phyloP scores from a whole-genome alignment of 2,888 invertebrate species.

The Microctonus aethiopoides region DNA sequence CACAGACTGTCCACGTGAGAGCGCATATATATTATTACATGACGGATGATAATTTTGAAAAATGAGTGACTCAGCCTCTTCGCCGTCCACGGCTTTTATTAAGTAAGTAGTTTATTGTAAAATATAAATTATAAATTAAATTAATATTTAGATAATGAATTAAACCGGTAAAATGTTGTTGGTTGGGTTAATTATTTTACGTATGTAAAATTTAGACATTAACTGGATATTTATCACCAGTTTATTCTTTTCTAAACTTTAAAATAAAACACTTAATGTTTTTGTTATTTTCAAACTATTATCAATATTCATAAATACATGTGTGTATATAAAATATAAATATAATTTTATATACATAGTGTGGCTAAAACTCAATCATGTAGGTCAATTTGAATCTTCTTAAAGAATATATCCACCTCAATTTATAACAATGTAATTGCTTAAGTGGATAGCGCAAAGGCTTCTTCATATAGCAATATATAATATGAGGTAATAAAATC shows the following conservation, averaged over 20 bases:
- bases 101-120: slow-evolving; percentile 52
- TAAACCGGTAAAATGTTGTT: neutral
- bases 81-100: slow-evolving; percentile 55
- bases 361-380: neutral
- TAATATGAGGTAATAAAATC: slow-evolving; percentile 7
- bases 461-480: slow-evolving; percentile 42
- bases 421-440: slow-evolving; percentile 55
- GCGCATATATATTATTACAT: slow-evolving; percentile 48
- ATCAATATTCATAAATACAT: neutral
- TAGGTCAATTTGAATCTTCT: slow-evolving; percentile 42
- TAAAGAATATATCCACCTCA: slow-evolving; percentile 45
- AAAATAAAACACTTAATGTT: too few relatives aligned
- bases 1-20: slow-evolving; percentile 55
- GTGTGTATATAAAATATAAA: neutral
- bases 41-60: slow-evolving; percentile 57
- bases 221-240: too few relatives aligned
- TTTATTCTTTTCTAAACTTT: too few relatives aligned
- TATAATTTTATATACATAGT: slow-evolving; percentile 36
- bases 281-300: too few relatives aligned
- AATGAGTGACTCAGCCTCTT: slow-evolving; percentile 61
- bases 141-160: neutral
- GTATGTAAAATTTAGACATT: neutral
- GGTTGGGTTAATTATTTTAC: neutral
- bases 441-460: slow-evolving; percentile 50
- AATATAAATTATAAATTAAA: slow-evolving; percentile 16